phyloP scores from a whole-genome alignment of 2,797 vertebrate genomes.

The Sebastes trivittatus region DNA sequence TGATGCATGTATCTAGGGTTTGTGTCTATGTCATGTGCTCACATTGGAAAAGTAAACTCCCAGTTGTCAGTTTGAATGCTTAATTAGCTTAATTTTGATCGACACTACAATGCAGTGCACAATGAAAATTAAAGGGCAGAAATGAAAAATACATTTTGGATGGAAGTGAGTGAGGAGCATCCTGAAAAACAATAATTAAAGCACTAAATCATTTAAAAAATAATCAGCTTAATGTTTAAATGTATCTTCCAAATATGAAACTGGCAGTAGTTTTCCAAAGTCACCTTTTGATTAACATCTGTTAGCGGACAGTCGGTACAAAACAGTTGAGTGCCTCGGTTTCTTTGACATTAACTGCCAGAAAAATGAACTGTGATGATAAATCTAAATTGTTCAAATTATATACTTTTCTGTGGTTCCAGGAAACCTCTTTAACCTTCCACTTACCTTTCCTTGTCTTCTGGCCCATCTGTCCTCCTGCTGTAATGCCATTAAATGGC shows the following conservation, averaged over 20 bases:
- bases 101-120: not conserved
- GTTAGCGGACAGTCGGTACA: not conserved
- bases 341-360: not conserved
- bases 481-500: conserved; percentile 54
- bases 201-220: not conserved
- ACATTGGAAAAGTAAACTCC: not conserved
- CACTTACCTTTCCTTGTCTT: conserved; percentile 21
- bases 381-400: not conserved
- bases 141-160: not conserved
- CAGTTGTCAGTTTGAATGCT: not conserved
- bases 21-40: not conserved
- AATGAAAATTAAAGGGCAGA: not conserved
- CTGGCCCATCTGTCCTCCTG: conserved; percentile 6
- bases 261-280: not conserved
- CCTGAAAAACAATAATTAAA: not conserved
- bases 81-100: not conserved
- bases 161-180: not conserved
- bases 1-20: not conserved
- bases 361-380: not conserved
- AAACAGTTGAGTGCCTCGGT: not conserved
- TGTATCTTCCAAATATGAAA: not conserved
- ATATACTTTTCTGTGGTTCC: not conserved
- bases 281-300: not conserved
- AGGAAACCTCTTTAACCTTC: conserved; percentile 25
- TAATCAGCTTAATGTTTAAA: not conserved